A percentile compares a stretch with the other conserved stretches of the same genome.
phyloP scores from a whole-genome alignment of 2,113 vertebrate genomes.

The Hiodon alosoides region DNA sequence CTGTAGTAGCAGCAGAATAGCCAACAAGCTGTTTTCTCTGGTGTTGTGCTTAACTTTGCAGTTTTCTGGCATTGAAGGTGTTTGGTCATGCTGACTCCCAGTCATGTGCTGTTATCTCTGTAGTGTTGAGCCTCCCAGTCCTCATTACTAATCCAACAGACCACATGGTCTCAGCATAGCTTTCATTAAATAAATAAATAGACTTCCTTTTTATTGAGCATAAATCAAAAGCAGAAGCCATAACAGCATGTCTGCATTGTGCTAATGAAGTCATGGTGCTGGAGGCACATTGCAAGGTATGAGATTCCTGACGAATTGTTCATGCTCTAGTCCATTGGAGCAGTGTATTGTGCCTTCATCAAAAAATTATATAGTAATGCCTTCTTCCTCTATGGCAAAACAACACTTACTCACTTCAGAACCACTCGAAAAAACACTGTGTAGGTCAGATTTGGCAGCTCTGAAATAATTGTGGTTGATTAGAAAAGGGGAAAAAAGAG shows the following conservation, averaged over 20 bases:
- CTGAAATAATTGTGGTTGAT: conserved; percentile 23
- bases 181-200: conserved; percentile 27
- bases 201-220: not conserved
- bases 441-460: conserved; percentile 35
- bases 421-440: conserved; percentile 28
- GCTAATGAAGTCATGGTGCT: conserved; percentile 52
- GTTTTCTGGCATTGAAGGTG: not conserved
- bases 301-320: conserved; percentile 52
- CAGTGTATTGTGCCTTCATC: conserved; percentile 57
- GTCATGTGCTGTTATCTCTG: conserved; percentile 26
- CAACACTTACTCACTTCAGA: conserved; percentile 35
- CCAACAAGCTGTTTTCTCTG: too few relatives aligned
- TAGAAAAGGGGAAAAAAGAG: conserved; percentile 3
- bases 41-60: too few relatives aligned
- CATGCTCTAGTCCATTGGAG: conserved; percentile 51
- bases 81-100: conserved; percentile 28
- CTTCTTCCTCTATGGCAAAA: conserved; percentile 42
- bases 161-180: conserved; percentile 23
- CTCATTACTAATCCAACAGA: conserved; percentile 39
- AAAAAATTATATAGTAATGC: conserved; percentile 63
- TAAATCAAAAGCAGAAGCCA: conserved; percentile 20
- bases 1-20: too few relatives aligned
- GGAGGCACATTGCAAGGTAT: conserved; percentile 56
- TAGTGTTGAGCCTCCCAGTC: conserved; percentile 31
- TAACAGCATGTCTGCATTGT: conserved; percentile 62